phyloP scores from a whole-genome alignment of 2,888 invertebrate species.

The Choreutis nemorana region DNA sequence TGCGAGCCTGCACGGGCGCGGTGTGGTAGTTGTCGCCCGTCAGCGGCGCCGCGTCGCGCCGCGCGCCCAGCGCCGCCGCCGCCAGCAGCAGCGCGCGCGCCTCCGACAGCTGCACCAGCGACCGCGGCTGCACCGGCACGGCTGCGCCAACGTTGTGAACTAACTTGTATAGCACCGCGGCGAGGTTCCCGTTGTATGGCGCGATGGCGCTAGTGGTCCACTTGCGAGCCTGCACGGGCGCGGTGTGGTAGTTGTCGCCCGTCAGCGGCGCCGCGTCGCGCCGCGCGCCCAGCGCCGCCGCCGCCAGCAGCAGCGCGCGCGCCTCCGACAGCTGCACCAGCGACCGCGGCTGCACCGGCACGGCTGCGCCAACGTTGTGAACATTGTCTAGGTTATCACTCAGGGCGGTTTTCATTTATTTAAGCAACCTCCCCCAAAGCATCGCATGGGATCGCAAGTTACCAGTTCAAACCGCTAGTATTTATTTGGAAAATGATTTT shows the following conservation, averaged over 20 bases:
- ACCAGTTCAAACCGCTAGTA: too few species aligned
- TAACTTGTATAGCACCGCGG: conserved; percentile 78
- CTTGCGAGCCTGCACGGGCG: conserved; percentile 51
- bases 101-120: conserved; percentile 73
- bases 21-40: conserved; percentile 72
- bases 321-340: conserved; percentile 74
- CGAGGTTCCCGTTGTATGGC: conserved; percentile 78
- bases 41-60: conserved; percentile 66
- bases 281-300: conserved; percentile 70
- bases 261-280: conserved; percentile 68
- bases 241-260: conserved; percentile 70
- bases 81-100: conserved; percentile 68
- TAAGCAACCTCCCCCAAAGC: too few species aligned
- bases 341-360: conserved; percentile 64
- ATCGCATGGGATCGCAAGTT: too few species aligned
- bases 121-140: conserved; percentile 61
- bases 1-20: conserved; percentile 47
- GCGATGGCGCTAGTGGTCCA: conserved; percentile 75
- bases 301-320: conserved; percentile 64
- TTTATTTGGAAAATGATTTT: too few species aligned
- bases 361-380: conserved; percentile 26
- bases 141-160: conserved; percentile 38
- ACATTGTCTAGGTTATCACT: too few species aligned
- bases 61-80: conserved; percentile 69
- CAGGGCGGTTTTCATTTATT: too few species aligned